Evolutionary conservation across 64 coral and sea anemone genomes (phyloP).

Genomic region (Astreopora myriophthalma): DNA sequence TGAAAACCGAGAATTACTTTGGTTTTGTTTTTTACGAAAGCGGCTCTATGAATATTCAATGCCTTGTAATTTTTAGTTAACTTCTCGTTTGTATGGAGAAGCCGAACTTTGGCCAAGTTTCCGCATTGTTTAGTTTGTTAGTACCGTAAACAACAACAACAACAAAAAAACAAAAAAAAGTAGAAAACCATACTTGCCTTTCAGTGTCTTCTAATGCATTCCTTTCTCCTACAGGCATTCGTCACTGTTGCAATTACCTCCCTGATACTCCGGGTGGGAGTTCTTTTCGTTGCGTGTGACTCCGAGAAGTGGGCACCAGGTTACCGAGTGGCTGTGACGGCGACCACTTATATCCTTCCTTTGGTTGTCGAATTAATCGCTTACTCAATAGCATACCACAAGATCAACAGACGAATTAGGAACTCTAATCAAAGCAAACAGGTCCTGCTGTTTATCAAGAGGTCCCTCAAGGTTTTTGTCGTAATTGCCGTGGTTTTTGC

Average conservation of each 20-base stretch:
- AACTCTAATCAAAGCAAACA: background rate
- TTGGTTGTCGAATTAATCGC: background rate
- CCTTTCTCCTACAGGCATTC: background rate
- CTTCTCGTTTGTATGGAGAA: too few relatives aligned
- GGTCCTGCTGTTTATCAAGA: conserved; percentile 16
- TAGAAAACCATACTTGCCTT: too few relatives aligned
- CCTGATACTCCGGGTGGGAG: background rate
- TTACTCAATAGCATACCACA: background rate
- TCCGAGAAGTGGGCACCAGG: conserved; percentile 24
- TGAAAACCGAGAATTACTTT: too few relatives aligned
- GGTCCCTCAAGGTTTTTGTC: conserved; percentile 24
- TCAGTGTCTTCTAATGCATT: too few relatives aligned
- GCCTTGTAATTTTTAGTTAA: too few relatives aligned
- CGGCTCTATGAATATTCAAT: too few relatives aligned
- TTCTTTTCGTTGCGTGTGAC: conserved; percentile 14
- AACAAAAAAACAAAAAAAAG: too few relatives aligned
- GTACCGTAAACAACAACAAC: too few relatives aligned
- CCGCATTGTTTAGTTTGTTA: too few relatives aligned
- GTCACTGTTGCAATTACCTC: background rate
- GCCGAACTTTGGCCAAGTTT: too few relatives aligned
- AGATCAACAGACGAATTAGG: background rate
- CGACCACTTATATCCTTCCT: conserved; percentile 6
- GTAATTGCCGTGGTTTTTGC: conserved; percentile 1
- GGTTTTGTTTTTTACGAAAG: too few relatives aligned
- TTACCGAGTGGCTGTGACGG: conserved; percentile 11